These are phyloP conservation scores for Thelaira solivaga DNA, from an alignment of 2,888 invertebrate species.

Conservation along the genomic window DNA sequence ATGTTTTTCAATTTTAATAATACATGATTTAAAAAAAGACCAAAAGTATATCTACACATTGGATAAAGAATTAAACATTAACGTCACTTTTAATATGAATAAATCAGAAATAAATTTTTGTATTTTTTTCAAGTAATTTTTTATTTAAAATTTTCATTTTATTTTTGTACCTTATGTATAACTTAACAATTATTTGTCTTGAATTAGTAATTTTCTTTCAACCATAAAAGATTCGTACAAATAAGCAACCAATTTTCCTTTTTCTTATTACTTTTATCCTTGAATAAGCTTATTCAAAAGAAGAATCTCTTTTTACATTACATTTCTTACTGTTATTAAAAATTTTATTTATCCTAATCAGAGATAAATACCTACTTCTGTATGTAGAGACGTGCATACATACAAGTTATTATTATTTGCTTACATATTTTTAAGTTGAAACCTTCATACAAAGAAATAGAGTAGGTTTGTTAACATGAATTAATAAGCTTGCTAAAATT, in stretches of 20 bases:
- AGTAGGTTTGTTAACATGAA: constrained; percentile 70
- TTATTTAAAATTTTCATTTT: background rate
- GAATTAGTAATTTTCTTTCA: constrained; percentile 14
- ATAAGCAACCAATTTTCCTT: background rate
- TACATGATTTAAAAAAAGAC: too few species aligned
- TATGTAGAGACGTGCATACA: background rate
- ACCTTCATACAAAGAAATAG: constrained; percentile 57
- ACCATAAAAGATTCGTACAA: constrained; percentile 29
- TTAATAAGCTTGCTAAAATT: constrained; percentile 67
- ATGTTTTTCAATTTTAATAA: too few species aligned
- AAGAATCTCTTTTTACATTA: constrained; percentile 40
- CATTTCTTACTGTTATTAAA: constrained; percentile 27
- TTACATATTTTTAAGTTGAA: constrained; percentile 31
- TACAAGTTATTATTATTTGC: too few species aligned
- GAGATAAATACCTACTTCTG: constrained; percentile 36
- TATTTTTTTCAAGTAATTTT: too few species aligned
- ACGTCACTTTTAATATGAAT: too few species aligned
- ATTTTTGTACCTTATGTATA: background rate
- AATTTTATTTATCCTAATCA: constrained; percentile 61
- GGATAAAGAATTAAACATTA: too few species aligned
- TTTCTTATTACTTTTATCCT: constrained; percentile 1
- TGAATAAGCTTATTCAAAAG: background rate
- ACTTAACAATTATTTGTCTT: background rate
- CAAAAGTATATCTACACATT: too few species aligned
- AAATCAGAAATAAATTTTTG: too few species aligned